Percentiles rank a stretch among this genome's conserved stretches.
phyloP scores from a whole-genome alignment of 2,797 vertebrate genomes.

The Lepus oiostolus region DNA sequence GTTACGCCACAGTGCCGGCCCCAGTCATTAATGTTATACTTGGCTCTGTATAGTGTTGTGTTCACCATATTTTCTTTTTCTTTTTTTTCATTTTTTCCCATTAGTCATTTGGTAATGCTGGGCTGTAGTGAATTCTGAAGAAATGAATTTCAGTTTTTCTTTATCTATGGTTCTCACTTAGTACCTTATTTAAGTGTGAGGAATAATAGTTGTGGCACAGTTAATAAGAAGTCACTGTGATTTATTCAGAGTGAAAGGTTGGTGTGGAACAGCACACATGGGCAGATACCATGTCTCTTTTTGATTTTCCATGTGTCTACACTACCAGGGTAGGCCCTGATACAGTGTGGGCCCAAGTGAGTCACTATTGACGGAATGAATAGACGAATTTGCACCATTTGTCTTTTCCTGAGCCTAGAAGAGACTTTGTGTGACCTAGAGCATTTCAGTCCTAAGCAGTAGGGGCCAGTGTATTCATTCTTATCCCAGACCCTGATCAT shows the following conservation, averaged over 20 bases:
- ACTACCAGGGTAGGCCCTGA: background rate
- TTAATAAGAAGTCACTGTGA: background rate
- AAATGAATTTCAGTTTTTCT: background rate
- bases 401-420: background rate
- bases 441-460: background rate
- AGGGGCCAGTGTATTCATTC: background rate
- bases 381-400: background rate
- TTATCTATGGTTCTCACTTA: background rate
- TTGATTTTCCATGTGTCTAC: background rate
- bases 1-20: no score
- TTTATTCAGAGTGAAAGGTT: background rate
- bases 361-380: background rate
- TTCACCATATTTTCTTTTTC: background rate
- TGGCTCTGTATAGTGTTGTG: background rate
- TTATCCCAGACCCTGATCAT: background rate
- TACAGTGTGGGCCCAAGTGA: background rate
- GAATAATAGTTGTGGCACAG: background rate
- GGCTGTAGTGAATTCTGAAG: background rate
- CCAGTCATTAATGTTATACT: background rate
- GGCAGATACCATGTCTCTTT: background rate
- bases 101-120: background rate
- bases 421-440: background rate
- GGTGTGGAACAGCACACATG: background rate
- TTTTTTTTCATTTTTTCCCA: background rate
- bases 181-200: background rate